These are phyloP conservation scores for Dryomyza anilis DNA, from an alignment of 2,888 invertebrate species.

Conservation along the genomic window DNA sequence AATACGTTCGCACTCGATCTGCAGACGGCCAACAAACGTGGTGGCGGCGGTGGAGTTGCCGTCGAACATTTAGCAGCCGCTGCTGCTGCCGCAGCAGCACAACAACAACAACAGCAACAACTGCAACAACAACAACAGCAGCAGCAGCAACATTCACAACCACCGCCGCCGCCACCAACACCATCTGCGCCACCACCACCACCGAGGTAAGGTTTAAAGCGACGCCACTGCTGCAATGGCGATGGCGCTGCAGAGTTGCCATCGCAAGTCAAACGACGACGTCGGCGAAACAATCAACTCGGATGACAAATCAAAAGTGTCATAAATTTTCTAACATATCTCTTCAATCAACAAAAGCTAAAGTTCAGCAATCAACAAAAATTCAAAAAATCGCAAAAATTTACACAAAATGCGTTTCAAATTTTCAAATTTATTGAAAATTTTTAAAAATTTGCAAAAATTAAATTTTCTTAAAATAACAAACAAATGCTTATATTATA, in stretches of 20 bases:
- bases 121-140: too few species aligned
- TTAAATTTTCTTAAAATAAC: conserved; percentile 27
- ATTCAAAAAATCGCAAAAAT: conserved; percentile 12
- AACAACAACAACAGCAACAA: too few species aligned
- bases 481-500: not conserved
- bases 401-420: not conserved
- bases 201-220: conserved; percentile 55
- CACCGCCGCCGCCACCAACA: conserved; percentile 52
- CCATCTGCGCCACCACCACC: conserved; percentile 50
- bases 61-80: not conserved
- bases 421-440: too few species aligned
- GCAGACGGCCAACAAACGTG: conserved; percentile 58
- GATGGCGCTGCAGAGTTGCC: conserved; percentile 27
- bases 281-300: conserved; percentile 7
- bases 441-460: not conserved
- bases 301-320: not conserved
- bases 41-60: conserved; percentile 38
- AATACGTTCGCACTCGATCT: conserved; percentile 55
- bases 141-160: too few species aligned
- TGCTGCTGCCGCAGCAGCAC: too few species aligned
- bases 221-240: conserved; percentile 20
- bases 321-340: conserved; percentile 34
- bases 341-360: conserved; percentile 54
- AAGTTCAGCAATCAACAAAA: conserved; percentile 35
- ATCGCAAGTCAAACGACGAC: not conserved